These are phyloP conservation scores for Dendrolimus punctatus DNA, from an alignment of 1,140 invertebrate genomes.

Conservation along the genomic window DNA sequence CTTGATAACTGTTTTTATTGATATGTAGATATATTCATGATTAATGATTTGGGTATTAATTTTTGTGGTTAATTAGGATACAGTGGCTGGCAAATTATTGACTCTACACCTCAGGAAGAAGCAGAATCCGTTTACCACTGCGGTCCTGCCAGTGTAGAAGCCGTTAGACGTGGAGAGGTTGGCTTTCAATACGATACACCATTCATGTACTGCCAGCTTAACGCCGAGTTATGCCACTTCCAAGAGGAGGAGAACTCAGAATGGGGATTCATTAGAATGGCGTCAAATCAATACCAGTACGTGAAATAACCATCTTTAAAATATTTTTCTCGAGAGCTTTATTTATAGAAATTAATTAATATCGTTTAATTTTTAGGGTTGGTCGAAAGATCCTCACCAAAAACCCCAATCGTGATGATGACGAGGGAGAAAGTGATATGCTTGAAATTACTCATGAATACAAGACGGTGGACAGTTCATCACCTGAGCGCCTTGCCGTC, in stretches of 20 bases:
- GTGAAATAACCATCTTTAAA: constrained; percentile 21
- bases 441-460: constrained; percentile 80
- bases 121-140: constrained; percentile 78
- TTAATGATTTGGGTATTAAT: too few species aligned
- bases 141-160: constrained; percentile 81
- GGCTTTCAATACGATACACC: constrained; percentile 82
- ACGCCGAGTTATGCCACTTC: constrained; percentile 83
- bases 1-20: background rate
- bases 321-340: constrained; percentile 6
- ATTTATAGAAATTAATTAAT: constrained; percentile 3
- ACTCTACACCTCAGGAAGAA: constrained; percentile 84
- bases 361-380: constrained; percentile 69
- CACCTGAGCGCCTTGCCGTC: constrained; percentile 76
- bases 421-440: constrained; percentile 76
- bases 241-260: constrained; percentile 77
- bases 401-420: constrained; percentile 73
- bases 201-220: constrained; percentile 86
- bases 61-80: constrained; percentile 64
- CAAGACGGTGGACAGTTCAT: constrained; percentile 79
- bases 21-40: background rate
- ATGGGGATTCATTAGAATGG: constrained; percentile 77
- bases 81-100: constrained; percentile 87
- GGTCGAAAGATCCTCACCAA: constrained; percentile 84
- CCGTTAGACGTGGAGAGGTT: constrained; percentile 82
- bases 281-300: constrained; percentile 78